phyloP scores from a whole-genome alignment of 1,140 invertebrate genomes.

The Bombus huntii region DNA sequence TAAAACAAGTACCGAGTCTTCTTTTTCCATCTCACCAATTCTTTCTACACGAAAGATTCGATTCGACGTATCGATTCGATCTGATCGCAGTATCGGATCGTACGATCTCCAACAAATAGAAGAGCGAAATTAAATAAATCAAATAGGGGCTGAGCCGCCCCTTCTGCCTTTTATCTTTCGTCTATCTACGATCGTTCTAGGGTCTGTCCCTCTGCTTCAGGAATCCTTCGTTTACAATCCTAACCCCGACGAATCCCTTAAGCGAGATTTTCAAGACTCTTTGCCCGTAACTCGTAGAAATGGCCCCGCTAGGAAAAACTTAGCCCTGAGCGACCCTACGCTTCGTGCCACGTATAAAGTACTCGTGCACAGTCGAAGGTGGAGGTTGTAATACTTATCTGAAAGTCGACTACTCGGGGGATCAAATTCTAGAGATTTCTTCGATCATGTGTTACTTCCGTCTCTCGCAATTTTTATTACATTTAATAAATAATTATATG shows the following conservation, averaged over 20 bases:
- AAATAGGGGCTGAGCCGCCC: conserved; percentile 55
- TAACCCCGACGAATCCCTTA: conserved; percentile 63
- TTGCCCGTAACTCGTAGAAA: conserved; percentile 71
- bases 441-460: not conserved
- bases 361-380: not conserved
- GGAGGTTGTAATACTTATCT: conserved; percentile 14
- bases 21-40: not conserved
- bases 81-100: conserved; percentile 42
- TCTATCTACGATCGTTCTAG: conserved; percentile 69
- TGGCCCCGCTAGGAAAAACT: conserved; percentile 61
- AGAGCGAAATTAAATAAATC: conserved; percentile 78
- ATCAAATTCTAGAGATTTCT: conserved; percentile 9
- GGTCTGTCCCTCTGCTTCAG: conserved; percentile 55
- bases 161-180: conserved; percentile 69
- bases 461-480: not conserved
- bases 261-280: conserved; percentile 75
- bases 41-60: not conserved
- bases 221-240: conserved; percentile 68
- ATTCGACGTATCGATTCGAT: conserved; percentile 47
- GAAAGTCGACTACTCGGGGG: not conserved
- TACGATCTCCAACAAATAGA: conserved; percentile 67
- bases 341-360: conserved; percentile 42
- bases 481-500: too few relatives aligned
- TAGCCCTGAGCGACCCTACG: conserved; percentile 47
- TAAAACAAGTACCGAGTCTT: too few relatives aligned